phyloP scores from a whole-genome alignment of 2,888 invertebrate genomes.

The Coremacera marginata region DNA sequence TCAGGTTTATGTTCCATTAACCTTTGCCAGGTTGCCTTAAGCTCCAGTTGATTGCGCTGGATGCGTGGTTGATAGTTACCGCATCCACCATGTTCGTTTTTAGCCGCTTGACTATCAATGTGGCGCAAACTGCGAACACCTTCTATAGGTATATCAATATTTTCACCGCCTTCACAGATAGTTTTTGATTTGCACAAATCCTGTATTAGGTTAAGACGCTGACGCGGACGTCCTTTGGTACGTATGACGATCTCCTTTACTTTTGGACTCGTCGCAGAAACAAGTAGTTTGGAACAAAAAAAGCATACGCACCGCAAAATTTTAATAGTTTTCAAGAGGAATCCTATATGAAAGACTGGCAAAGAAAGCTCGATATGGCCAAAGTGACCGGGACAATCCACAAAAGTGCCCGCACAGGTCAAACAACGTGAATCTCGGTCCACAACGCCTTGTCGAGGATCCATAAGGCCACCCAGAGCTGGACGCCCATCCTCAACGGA shows the following conservation, averaged over 20 bases:
- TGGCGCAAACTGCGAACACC: conserved; percentile 68
- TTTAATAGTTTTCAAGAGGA: conserved; percentile 93
- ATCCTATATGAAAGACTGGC: conserved; percentile 96
- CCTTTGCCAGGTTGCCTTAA: conserved; percentile 96
- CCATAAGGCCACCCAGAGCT: conserved; percentile 96
- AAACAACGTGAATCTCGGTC: conserved; percentile 90
- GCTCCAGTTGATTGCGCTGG: conserved; percentile 85
- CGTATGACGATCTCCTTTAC: conserved; percentile 78
- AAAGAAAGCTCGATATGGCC: conserved; percentile 96
- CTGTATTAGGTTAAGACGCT: conserved; percentile 86
- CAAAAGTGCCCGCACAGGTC: conserved; percentile 94
- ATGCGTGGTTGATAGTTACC: conserved; percentile 90
- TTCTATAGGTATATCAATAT: conserved; percentile 77
- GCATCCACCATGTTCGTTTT: conserved; percentile 56
- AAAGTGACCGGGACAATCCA: conserved; percentile 97
- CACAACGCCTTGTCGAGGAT: conserved; percentile 94
- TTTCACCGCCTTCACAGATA: conserved; percentile 96
- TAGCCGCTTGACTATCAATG: conserved; percentile 69
- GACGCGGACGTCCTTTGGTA: conserved; percentile 92
- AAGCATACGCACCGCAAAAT: conserved; percentile 95
- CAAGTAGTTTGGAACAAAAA: conserved; percentile 93
- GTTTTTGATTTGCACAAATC: conserved; percentile 95
- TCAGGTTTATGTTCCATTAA: conserved; percentile 88
- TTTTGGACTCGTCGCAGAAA: conserved; percentile 82
- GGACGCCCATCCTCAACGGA: conserved; percentile 97